Evolutionary conservation across 2,797 vertebrate species (phyloP).

Genomic region (Thamnophis elegans): DNA sequence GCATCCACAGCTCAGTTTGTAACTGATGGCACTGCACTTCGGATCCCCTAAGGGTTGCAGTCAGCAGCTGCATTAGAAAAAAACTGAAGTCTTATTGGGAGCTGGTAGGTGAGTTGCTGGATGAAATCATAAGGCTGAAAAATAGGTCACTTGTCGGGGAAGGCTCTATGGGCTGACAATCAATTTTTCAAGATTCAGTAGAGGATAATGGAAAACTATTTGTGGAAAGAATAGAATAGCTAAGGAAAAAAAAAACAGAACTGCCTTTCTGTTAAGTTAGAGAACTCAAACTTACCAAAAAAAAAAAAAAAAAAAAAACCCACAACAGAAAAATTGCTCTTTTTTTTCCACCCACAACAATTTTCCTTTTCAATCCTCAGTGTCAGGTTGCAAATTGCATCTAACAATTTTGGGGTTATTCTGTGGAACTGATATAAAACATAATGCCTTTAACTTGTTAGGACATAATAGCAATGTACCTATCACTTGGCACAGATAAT

Average conservation of each 20-base stretch:
- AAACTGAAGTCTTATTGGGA: neutral
- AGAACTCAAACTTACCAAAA: neutral
- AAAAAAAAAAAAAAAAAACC: no score
- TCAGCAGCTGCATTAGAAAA: neutral
- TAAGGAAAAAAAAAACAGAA: neutral
- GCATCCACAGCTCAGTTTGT: neutral
- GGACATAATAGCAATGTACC: neutral
- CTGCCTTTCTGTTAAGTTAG: neutral
- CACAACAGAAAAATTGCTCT: no score
- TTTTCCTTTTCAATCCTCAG: neutral
- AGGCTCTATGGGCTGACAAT: neutral
- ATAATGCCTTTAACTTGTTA: neutral
- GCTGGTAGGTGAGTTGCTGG: neutral
- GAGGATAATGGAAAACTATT: neutral
- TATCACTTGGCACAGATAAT: neutral
- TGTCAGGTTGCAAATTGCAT: neutral
- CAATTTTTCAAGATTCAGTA: neutral
- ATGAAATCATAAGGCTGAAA: constrained; percentile 7
- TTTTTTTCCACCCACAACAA: neutral
- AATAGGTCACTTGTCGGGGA: neutral
- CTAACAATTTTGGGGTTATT: neutral
- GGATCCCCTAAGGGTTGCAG: neutral
- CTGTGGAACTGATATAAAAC: neutral
- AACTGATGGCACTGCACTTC: constrained; percentile 6
- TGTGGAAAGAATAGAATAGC: neutral